Base-by-base conservation (phyloP, 2,113 vertebrate species). In the Misgurnus anguillicaudatus region DNA sequence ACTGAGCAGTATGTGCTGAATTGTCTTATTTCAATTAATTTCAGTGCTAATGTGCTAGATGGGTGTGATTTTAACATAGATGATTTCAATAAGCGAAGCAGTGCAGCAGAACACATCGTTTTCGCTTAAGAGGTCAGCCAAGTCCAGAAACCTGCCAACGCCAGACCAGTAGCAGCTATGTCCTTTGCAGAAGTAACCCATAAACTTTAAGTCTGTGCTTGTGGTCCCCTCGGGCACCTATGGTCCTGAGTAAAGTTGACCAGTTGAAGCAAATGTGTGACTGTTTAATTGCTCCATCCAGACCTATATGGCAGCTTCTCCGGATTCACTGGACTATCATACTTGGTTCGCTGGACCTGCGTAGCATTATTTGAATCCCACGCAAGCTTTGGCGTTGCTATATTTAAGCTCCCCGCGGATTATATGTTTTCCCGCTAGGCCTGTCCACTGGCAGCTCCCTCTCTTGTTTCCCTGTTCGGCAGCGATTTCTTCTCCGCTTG, bases 21-120 rank as follows among this genome's bases (percentile, higher is more conserved):
- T 88, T 85, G 82, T 85, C 80, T 86, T 86, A 86, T 88, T 89
- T 91, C 87, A 88, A 84, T 90, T 88, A 89, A 88, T 89, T 90
- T 84, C 77, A 76, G 63, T 84, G 83, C 86, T 88, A 87, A 89
- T 86, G 86, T 71, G 77, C 80, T 86, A 79, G 85, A 82, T 65
- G 75, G 85, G 85, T 82, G 80, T 85, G 83, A 84, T 88, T 89
- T 86, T 86, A 87, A 87, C 86, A 85, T 79, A 31, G 58, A 82
- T 63, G 67, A 83, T 67, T 86, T 89, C 87, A 89, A 89, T 87
- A 85, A 84, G 85, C 75, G 75, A 84, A 85, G 75, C 86, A 87
- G 83, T 81, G 38, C 85, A 84, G 87, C 85, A 87, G 87, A 89
- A 89, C 86, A 66, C 78, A 84, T 86, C 82, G 62, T 79, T 80